Conservation (phyloP, 2,113 vertebrate genomes). For the Cygnus buccinator region DNA sequence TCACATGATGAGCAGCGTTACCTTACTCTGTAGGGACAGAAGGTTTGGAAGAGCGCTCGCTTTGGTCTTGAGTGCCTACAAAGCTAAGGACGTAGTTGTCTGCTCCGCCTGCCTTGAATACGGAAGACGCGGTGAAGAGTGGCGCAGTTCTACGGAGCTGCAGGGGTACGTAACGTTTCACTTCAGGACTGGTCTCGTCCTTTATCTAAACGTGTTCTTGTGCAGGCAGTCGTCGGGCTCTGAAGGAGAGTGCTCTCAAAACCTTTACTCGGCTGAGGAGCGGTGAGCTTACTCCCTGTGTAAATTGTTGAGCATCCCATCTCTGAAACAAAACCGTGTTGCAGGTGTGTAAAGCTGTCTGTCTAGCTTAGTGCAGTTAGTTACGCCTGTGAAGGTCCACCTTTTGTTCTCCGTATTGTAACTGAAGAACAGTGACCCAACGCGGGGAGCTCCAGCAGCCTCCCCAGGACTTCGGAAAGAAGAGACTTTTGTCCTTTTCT, state of each 20-base stretch:
- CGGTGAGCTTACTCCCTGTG: not conserved
- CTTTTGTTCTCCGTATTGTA: not conserved
- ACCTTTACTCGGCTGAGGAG: not conserved
- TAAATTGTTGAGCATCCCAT: not conserved
- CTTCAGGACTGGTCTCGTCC: not conserved
- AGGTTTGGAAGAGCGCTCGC: not conserved
- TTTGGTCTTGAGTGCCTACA: not conserved
- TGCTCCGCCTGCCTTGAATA: not conserved
- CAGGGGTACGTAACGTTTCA: constrained; percentile 39
- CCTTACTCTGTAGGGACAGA: constrained; percentile 7
- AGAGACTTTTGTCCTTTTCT: not conserved
- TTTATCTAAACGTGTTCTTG: not conserved
- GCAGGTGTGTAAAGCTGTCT: not conserved
- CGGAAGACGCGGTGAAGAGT: constrained; percentile 24
- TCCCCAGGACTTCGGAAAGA: not conserved
- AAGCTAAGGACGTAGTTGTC: not conserved
- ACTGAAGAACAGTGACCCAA: not conserved
- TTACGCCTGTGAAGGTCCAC: not conserved
- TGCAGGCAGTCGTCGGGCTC: not conserved
- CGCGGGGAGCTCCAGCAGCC: not conserved
- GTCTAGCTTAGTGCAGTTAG: not conserved
- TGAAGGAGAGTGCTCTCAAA: not conserved
- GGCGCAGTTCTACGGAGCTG: not conserved
- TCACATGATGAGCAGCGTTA: not conserved
- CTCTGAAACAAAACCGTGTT: not conserved